Evolutionary conservation across 2,888 invertebrate genomes (phyloP).

Genomic region (Melangyna quadrimaculata): DNA sequence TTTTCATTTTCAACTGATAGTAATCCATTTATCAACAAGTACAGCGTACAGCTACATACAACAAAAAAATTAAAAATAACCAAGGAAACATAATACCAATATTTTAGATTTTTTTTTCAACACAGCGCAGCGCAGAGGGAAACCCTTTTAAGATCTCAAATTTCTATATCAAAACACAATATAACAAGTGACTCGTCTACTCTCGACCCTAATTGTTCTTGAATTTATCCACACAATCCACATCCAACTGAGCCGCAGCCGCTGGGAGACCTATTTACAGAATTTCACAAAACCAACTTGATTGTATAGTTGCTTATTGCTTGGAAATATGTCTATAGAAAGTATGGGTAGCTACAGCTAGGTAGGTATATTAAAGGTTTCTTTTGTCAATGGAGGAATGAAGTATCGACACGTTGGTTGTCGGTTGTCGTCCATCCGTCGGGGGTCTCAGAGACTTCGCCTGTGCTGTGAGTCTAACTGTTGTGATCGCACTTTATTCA

Average conservation of each 20-base stretch:
- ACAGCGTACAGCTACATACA: neutral
- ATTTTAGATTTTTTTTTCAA: slow-evolving; percentile 1
- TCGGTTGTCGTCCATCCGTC: neutral
- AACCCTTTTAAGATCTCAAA: slow-evolving; percentile 32
- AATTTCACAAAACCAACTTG: slow-evolving; percentile 4
- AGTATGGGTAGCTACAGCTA: neutral
- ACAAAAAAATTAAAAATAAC: neutral
- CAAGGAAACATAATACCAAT: slow-evolving; percentile 22
- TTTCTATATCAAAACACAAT: slow-evolving; percentile 25
- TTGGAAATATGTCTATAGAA: neutral
- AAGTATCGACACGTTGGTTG: slow-evolving; percentile 22
- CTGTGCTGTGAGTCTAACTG: slow-evolving; percentile 2
- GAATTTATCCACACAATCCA: slow-evolving; percentile 13
- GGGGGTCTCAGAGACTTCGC: neutral
- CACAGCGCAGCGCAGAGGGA: neutral
- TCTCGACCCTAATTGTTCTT: slow-evolving; percentile 25
- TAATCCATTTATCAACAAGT: slow-evolving; percentile 26
- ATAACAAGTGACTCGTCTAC: slow-evolving; percentile 27
- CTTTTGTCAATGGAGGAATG: slow-evolving; percentile 31
- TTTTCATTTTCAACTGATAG: slow-evolving; percentile 26
- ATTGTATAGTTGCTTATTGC: neutral
- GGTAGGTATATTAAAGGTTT: neutral
- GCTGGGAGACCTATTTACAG: slow-evolving; percentile 24
- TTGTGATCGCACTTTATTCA: slow-evolving; percentile 4
- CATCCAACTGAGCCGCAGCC: slow-evolving; percentile 11